These are phyloP conservation scores for Eupithecia exiguata DNA, from an alignment of 2,888 invertebrate genomes.

Conservation along the genomic window DNA sequence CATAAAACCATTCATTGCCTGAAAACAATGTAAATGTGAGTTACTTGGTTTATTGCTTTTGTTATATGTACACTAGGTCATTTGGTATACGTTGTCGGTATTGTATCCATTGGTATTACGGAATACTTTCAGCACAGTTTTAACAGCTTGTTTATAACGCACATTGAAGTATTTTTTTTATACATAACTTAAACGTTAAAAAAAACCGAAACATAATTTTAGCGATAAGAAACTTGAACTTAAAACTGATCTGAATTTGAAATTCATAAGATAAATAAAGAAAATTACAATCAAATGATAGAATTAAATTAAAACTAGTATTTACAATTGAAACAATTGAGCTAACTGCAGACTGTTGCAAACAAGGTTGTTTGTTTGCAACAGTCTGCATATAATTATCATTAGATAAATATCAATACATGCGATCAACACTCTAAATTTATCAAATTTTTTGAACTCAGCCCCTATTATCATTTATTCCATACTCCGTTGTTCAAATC, in stretches of 20 bases:
- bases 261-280: neutral
- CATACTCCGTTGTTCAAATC: neutral
- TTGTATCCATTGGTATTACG: neutral
- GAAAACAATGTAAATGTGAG: slow-evolving; percentile 74
- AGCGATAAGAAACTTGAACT: neutral
- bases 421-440: neutral
- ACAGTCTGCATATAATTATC: too few species aligned
- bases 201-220: neutral
- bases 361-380: too few species aligned
- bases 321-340: too few species aligned
- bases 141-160: slow-evolving; percentile 42
- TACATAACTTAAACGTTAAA: neutral
- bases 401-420: neutral
- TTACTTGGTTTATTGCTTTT: slow-evolving; percentile 30
- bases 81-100: neutral
- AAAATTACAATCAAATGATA: too few species aligned
- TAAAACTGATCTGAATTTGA: neutral
- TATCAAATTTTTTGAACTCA: neutral
- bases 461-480: neutral
- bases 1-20: slow-evolving; percentile 98
- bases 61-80: neutral
- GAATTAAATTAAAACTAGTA: too few species aligned
- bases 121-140: slow-evolving; percentile 45
- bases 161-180: neutral
- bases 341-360: too few species aligned